Base-by-base conservation (phyloP, 2,797 vertebrate species). In the Cryptoprocta ferox region DNA sequence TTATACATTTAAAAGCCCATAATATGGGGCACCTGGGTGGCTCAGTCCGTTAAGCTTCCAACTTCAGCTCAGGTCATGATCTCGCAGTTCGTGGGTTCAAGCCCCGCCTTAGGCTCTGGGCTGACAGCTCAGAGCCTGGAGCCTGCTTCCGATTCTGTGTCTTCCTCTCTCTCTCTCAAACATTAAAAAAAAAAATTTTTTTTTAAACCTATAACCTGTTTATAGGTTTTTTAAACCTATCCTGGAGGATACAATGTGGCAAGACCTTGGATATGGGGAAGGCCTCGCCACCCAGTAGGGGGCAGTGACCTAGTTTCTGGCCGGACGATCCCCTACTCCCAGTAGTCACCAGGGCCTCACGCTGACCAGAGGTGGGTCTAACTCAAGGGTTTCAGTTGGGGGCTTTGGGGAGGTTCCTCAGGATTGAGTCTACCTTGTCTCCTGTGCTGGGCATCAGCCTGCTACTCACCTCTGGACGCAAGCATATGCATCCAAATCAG, bases 351-450 rank as follows among this genome's bases (percentile, higher is more conserved):
- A n/a, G 24, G 56, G 7, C 71, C 59, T 83, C 18, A 1, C 32
- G 37, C 35, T 13, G 24, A 56, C 15, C 32, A 37, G 39, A 1
- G 11, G 13, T 11, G 42, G 56, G 59, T 80, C 15, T 37, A 39
- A 95, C n/a, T 59, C 76, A 4, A 21, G 35, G 2, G 16, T n/a
- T 84, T 37, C 24, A 12, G 4, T 0, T 19, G 35, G 88, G 15
- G 42, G 3, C 26, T 53, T 0, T 2, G 0, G 12, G 24, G 48
- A n/a, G 6, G 18, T 12, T 18, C 35, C 0, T 8, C 24, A 42
- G 28, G 53, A 80, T 0, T 0, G 11, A 65, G 70, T 10, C 88
- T 82, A 78, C 75, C 9, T 50, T 1, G 14, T 42, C 56, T 56
- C 8, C 16, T 21, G 14, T 4, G 45, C 37, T 13, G 4, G 10